Percentiles rank a stretch among this genome's conserved stretches.
Evolutionary conservation across 2,797 vertebrate species (phyloP).

Genomic region (Percopsis omiscomaycus): DNA sequence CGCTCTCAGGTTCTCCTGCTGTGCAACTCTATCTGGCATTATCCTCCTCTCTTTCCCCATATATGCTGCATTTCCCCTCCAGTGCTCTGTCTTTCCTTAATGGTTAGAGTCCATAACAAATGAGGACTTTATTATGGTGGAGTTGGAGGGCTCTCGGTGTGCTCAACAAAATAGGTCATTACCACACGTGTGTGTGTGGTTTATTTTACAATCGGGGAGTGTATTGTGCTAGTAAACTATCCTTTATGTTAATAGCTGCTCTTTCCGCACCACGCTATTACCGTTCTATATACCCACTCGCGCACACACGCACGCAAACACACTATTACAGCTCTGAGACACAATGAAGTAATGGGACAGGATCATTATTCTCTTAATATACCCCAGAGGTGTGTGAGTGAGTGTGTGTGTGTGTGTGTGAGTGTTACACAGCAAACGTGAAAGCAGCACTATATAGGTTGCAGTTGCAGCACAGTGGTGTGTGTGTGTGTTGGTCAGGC

Average conservation of each 20-base stretch:
- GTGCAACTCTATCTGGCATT: neutral
- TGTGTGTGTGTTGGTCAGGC: conserved; percentile 30
- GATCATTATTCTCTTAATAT: too few species aligned
- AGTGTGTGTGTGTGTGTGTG: neutral
- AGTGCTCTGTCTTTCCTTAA: conserved; percentile 29
- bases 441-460: too few species aligned
- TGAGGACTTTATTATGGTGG: conserved; percentile 59
- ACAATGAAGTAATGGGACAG: too few species aligned
- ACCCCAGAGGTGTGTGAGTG: too few species aligned
- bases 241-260: conserved; percentile 54
- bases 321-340: too few species aligned
- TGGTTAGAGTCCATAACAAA: conserved; percentile 53
- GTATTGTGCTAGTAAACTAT: conserved; percentile 49
- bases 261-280: conserved; percentile 25
- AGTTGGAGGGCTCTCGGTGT: conserved; percentile 42
- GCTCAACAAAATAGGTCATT: conserved; percentile 61
- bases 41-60: neutral
- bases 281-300: conserved; percentile 35
- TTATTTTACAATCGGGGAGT: conserved; percentile 28
- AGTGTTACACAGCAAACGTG: too few species aligned
- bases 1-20: neutral
- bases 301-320: conserved; percentile 1
- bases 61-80: conserved; percentile 3
- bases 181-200: conserved; percentile 14
- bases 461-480: conserved; percentile 6